Evolutionary conservation across 2,888 invertebrate species (phyloP).

Genomic region (Sinopyrophorus schimmeli): DNA sequence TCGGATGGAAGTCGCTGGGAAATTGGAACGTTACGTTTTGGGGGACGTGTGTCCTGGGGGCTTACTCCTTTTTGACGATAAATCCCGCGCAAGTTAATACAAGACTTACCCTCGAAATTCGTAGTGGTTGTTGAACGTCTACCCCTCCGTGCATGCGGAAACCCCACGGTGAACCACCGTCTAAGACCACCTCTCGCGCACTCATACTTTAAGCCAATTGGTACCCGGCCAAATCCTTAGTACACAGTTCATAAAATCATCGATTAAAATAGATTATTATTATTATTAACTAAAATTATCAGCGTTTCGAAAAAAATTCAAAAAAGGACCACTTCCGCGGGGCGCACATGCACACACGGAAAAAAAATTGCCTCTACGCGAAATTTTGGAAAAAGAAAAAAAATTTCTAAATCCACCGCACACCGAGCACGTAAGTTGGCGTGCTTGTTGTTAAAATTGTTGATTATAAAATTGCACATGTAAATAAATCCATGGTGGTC

Average conservation of each 20-base stretch:
- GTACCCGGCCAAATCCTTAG: constrained; percentile 34
- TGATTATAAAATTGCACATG: constrained; percentile 21
- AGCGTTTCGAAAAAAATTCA: no score
- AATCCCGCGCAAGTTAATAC: no score
- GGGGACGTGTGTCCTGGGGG: no score
- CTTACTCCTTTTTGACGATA: no score
- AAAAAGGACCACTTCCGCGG: constrained; percentile 3
- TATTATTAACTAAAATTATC: no score
- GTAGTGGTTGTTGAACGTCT: constrained; percentile 76
- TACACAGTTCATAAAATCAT: constrained; percentile 35
- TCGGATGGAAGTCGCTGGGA: no score
- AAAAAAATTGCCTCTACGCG: no score
- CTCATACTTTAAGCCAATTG: constrained; percentile 58
- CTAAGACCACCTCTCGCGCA: constrained; percentile 72
- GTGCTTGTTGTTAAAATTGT: constrained; percentile 1
- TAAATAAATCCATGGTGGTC: constrained; percentile 20
- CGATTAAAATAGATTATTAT: constrained; percentile 41
- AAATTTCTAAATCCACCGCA: no score
- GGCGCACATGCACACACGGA: no score
- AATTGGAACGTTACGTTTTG: no score
- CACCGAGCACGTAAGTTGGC: no score
- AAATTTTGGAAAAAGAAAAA: no score
- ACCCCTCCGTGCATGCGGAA: constrained; percentile 86
- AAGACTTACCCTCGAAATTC: constrained; percentile 75
- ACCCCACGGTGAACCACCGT: constrained; percentile 87